Base-by-base conservation (phyloP, 2,113 vertebrate genomes). In the Microcebus lehilahytsara region DNA sequence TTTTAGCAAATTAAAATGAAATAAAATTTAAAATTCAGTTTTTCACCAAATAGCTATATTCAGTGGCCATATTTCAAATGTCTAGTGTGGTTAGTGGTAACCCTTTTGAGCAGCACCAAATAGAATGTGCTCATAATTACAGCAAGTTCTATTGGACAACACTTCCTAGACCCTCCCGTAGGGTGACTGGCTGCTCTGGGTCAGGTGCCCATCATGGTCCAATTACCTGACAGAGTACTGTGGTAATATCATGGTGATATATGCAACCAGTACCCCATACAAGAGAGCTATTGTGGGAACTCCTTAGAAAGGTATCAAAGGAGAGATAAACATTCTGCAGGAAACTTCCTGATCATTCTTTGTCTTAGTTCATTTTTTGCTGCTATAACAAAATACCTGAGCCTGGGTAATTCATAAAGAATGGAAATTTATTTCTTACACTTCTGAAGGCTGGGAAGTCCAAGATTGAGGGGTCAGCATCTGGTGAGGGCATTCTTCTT, bases 1-100 rank as follows among this genome's bases (percentile, higher is more conserved):
- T 78, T 58, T 93, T 87, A 74, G 78, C 37, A 78, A 34, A 89
- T 69, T 27, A 85, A 84, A 71, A 80, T 62, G 34, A 67, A 66
- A 80, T 42, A 46, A 34, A 56, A 34, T 72, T 40, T 77, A 64
- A 42, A 83, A 67, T 67, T 51, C 2, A 1, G 23, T 71, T 91
- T 25, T 22, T 75, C 34, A 14, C 6, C 37, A 23, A 40, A 42
- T 9, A 72, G 11, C 51, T 37, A 17, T 34, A n/a, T 40, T 13
- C 53, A 14, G 30, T 23, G 51, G 49, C 32, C 32, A 27, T 27
- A 23, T 10, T 88, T 17, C 8, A 42, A 60, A 27, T 23, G 72
- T 37, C 49, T 12, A 56, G 9, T 12, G 12, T 32, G 27, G 3
- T 49, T 6, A 8, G 34, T 14, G 9, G 37, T 37, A 78, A 1